Percentiles rank a stretch among this genome's conserved stretches.
Conservation (phyloP, 2,888 invertebrate genomes). For the Drosophila mettleri region DNA sequence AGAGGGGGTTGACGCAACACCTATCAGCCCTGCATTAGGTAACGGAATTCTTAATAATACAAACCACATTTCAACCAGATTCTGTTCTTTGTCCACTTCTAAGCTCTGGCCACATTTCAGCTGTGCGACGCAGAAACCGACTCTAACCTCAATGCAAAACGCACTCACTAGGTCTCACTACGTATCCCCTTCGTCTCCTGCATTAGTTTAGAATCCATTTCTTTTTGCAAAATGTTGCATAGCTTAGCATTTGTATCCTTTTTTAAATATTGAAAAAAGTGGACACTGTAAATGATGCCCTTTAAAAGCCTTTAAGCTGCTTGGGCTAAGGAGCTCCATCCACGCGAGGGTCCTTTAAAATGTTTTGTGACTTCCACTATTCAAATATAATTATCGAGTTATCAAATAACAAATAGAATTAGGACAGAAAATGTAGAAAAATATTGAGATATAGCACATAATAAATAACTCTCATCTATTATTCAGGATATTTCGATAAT, state of each 20-base stretch:
- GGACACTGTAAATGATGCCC: conserved; percentile 62
- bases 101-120: conserved; percentile 55
- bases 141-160: conserved; percentile 50
- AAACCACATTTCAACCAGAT: conserved; percentile 67
- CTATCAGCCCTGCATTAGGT: conserved; percentile 35
- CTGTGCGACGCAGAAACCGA: conserved; percentile 38
- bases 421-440: too few relatives aligned
- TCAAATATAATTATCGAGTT: too few relatives aligned
- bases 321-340: conserved; percentile 32
- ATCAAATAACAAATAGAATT: too few relatives aligned
- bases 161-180: conserved; percentile 12
- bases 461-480: too few relatives aligned
- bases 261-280: conserved; percentile 60
- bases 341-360: conserved; percentile 9
- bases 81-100: conserved; percentile 39
- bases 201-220: conserved; percentile 11
- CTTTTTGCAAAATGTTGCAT: conserved; percentile 37
- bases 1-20: conserved; percentile 7
- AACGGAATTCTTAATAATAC: conserved; percentile 72
- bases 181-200: background rate
- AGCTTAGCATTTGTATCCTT: conserved; percentile 58
- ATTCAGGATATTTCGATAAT: too few relatives aligned
- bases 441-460: too few relatives aligned
- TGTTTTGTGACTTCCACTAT: background rate
- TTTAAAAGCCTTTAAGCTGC: conserved; percentile 64